Percentiles rank a stretch among this genome's conserved stretches.
Conservation (phyloP, 2,888 invertebrate species). For the Eupelmus urozonus region DNA sequence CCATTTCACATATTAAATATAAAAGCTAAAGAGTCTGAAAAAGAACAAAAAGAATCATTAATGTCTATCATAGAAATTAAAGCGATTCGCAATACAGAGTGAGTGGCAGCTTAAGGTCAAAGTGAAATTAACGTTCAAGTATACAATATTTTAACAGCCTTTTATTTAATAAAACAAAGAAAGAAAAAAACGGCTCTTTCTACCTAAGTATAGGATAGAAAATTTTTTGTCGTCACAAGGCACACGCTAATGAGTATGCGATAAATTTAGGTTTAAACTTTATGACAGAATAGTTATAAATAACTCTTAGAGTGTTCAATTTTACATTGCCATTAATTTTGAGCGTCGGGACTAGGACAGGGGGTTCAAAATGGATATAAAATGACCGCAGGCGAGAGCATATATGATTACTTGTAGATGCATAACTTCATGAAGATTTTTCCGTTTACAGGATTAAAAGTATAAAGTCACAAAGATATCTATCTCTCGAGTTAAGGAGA, state of each 20-base stretch:
- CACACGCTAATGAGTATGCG: slow-evolving; percentile 6
- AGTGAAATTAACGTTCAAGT: too few species aligned
- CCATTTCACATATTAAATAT: too few species aligned
- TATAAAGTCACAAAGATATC: slow-evolving; percentile 8
- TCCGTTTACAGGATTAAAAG: neutral
- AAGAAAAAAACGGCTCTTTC: neutral
- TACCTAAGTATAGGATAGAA: neutral
- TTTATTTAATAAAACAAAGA: neutral
- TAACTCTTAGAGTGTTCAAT: slow-evolving; percentile 17
- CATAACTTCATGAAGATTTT: slow-evolving; percentile 10
- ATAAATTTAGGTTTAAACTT: slow-evolving; percentile 19
- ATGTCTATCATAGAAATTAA: too few species aligned
- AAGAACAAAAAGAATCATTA: too few species aligned
- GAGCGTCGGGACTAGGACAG: slow-evolving; percentile 8
- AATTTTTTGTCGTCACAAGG: neutral
- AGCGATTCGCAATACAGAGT: too few species aligned
- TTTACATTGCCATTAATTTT: slow-evolving; percentile 27
- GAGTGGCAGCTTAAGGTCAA: too few species aligned
- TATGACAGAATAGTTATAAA: slow-evolving; percentile 19
- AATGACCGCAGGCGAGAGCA: slow-evolving; percentile 19
- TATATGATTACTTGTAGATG: slow-evolving; percentile 17
- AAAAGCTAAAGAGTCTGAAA: too few species aligned
- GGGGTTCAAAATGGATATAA: neutral
- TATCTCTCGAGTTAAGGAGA: neutral
- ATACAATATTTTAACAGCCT: neutral